Base-by-base conservation (phyloP, 2,888 invertebrate genomes). In the Andrena dorsata region DNA sequence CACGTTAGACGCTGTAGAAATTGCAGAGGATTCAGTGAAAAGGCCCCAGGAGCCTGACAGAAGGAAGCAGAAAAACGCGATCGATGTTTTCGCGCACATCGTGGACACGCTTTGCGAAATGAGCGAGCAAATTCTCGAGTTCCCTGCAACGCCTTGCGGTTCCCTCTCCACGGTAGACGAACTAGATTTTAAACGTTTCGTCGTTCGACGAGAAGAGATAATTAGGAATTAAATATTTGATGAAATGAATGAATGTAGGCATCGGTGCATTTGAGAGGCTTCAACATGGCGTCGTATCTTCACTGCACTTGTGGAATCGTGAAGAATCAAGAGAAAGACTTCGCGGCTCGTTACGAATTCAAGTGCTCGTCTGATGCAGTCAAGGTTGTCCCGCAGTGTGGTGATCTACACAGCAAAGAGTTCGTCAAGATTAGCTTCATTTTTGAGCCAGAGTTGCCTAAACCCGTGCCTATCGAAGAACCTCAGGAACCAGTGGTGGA, bases 101-200 rank as follows among this genome's bases (percentile, higher is more conserved):
- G 61, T 86, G 1, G 81, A 86, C 20, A 78, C 73, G 2, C 49
- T 83, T 16, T 86, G 86, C 26, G 81, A 86, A 63, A 51, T 86
- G 13, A 86, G 86, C 30, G 76, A 84, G 26, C 86, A 86, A 63
- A 84, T 86, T 7, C 20, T 86, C 2, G 63, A 84, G 60, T 84
- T 86, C 23, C 79, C 79, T 2, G 74, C 71, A 2, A 86, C 86
- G 10, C 81, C 86, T 47, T 84, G 84, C n/a, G 86, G 75, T n/a
- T 81, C 81, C 2, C 79, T 69, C 65, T 79, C 84, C 7, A 23
- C 61, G 58, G 86, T 84, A 72, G 64, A 32, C 8, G 6, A 30
- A 30, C 5, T 8, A 1, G 5, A 49, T 16, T 5, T 16, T 4
- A 41, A 41, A 41, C 13, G 4, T 41, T 41, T 41, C 16, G 20